These are phyloP conservation scores for Eriosoma lanigerum DNA, from an alignment of 1,140 invertebrate genomes.

Conservation along the genomic window DNA sequence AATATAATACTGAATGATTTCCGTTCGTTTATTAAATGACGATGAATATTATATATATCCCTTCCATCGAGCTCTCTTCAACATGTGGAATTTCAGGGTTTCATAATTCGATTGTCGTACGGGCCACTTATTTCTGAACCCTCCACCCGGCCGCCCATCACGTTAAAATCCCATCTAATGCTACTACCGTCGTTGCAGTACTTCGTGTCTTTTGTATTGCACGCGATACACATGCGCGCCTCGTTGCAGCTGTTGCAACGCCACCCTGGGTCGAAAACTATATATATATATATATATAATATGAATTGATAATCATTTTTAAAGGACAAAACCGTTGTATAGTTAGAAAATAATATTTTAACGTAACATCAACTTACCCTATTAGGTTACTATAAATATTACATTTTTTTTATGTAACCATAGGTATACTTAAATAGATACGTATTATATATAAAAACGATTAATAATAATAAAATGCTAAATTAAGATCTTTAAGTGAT, in stretches of 20 bases:
- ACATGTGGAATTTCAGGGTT: conserved; percentile 31
- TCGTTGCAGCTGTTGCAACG: conserved; percentile 37
- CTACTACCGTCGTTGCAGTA: neutral
- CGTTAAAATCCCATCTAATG: neutral
- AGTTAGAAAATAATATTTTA: neutral
- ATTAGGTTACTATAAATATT: too few relatives aligned
- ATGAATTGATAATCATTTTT: conserved; percentile 4
- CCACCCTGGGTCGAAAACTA: neutral
- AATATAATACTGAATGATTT: conserved; percentile 3
- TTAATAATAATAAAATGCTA: too few relatives aligned
- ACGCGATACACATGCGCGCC: conserved; percentile 23
- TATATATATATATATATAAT: neutral
- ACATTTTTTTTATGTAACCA: too few relatives aligned
- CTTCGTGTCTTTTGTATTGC: conserved; percentile 32
- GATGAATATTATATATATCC: neutral
- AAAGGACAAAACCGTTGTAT: neutral
- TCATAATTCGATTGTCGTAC: conserved; percentile 34
- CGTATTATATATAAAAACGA: too few relatives aligned
- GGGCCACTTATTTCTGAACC: conserved; percentile 29
- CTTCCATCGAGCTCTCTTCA: neutral
- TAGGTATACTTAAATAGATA: too few relatives aligned
- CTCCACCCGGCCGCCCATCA: neutral
- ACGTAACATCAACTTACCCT: neutral
- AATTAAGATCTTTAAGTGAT: too few relatives aligned
- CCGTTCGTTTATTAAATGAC: conserved; percentile 14